Conservation (phyloP, 2,888 invertebrate species). For the Ennomos fuscantarius region DNA sequence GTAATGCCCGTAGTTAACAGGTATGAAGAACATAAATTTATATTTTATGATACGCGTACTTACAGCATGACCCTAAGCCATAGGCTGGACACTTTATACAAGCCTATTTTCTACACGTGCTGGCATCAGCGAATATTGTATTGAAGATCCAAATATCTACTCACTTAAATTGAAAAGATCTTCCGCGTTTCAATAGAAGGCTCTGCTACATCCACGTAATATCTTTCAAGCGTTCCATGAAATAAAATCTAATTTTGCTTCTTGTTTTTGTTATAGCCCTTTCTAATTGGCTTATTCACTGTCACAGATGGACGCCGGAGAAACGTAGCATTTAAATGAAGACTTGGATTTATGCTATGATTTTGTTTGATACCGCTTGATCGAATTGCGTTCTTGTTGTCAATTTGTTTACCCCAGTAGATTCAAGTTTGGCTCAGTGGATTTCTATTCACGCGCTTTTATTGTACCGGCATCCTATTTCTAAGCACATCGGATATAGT, state of each 20-base stretch:
- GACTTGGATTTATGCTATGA: constrained; percentile 35
- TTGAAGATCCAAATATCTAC: constrained; percentile 21
- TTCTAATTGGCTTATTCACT: constrained; percentile 40
- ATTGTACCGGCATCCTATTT: constrained; percentile 14
- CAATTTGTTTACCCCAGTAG: constrained; percentile 25
- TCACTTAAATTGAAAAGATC: constrained; percentile 13
- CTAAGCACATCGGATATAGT: constrained; percentile 22
- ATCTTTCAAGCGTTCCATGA: constrained; percentile 21
- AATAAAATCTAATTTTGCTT: constrained; percentile 28
- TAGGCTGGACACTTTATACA: background rate
- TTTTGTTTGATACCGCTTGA: constrained; percentile 35
- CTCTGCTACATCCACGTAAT: constrained; percentile 21
- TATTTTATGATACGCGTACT: too few relatives aligned
- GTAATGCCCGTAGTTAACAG: too few relatives aligned
- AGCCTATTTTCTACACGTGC: constrained; percentile 21
- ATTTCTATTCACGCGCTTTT: constrained; percentile 23
- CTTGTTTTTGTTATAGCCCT: constrained; percentile 31
- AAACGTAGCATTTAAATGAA: constrained; percentile 35
- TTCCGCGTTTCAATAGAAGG: constrained; percentile 15
- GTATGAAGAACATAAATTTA: too few relatives aligned
- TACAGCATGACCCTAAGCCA: too few relatives aligned
- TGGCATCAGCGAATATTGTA: constrained; percentile 25
- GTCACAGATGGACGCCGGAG: constrained; percentile 31
- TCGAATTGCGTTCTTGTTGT: constrained; percentile 28
- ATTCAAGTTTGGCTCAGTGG: constrained; percentile 24